A percentile compares a stretch with the other conserved stretches of the same genome.
Evolutionary conservation across 2,797 vertebrate species (phyloP).

Genomic region (Melanotaenia nigrans): DNA sequence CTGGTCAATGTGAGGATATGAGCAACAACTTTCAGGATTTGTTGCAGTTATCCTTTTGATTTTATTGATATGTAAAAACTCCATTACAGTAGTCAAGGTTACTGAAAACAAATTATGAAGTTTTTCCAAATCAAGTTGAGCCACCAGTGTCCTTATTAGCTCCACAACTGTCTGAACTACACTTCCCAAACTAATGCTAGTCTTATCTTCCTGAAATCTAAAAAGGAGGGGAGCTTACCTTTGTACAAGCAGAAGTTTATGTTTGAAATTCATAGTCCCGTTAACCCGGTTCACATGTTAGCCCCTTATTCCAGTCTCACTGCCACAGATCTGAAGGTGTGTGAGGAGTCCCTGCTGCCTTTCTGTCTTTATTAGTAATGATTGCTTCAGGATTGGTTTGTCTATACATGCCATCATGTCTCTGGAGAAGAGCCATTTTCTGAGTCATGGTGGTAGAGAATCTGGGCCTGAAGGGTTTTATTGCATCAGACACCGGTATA

Average conservation of each 20-base stretch:
- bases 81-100: too few species aligned
- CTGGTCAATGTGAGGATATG: too few species aligned
- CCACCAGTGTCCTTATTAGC: too few species aligned
- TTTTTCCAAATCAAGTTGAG: too few species aligned
- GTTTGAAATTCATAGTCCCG: conserved; percentile 37
- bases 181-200: background rate
- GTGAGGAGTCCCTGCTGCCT: background rate
- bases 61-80: too few species aligned
- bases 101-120: too few species aligned
- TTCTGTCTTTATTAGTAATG: background rate
- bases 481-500: background rate
- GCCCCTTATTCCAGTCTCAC: background rate
- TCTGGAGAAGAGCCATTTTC: conserved; percentile 35
- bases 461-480: conserved; percentile 11
- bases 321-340: background rate
- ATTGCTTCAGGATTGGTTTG: conserved; percentile 13
- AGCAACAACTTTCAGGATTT: too few species aligned
- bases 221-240: conserved; percentile 52
- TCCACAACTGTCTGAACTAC: too few species aligned
- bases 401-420: conserved; percentile 33
- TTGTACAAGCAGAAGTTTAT: conserved; percentile 18
- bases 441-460: conserved; percentile 49
- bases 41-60: too few species aligned
- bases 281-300: conserved; percentile 23
- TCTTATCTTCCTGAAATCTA: background rate